These are phyloP conservation scores for Diplodus sargus DNA, from an alignment of 2,797 vertebrate species.

Conservation along the genomic window DNA sequence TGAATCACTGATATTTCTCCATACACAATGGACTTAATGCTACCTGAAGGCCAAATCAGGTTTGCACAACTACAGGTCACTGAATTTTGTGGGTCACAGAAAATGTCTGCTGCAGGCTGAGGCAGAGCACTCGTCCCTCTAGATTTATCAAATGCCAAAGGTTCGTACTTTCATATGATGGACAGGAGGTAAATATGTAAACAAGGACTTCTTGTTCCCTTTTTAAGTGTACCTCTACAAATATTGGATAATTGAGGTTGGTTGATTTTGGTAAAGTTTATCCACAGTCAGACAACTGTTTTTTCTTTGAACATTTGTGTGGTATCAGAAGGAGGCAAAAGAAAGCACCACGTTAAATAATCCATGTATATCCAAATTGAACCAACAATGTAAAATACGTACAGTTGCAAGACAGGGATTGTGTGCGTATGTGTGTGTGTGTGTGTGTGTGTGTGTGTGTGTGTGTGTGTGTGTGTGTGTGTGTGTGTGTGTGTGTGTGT, in stretches of 20 bases:
- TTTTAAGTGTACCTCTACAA: background rate
- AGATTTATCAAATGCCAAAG: background rate
- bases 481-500: too few relatives aligned
- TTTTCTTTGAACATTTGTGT: background rate
- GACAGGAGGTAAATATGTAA: background rate
- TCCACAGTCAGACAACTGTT: background rate
- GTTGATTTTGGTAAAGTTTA: background rate
- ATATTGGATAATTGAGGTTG: background rate
- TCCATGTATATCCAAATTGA: background rate
- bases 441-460: background rate
- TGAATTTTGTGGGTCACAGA: too few relatives aligned
- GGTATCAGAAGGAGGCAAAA: slow-evolving; percentile 7
- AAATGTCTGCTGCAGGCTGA: background rate
- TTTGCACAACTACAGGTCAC: background rate
- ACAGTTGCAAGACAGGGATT: background rate
- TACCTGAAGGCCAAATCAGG: background rate
- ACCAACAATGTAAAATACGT: background rate
- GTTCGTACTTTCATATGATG: background rate
- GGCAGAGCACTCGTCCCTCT: background rate
- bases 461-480: background rate
- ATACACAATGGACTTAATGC: background rate
- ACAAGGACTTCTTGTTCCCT: background rate
- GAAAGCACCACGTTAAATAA: background rate
- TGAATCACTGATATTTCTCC: background rate
- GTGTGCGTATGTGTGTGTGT: too few relatives aligned